These are phyloP conservation scores for Glaucidium brasilianum DNA, from an alignment of 2,113 vertebrate genomes.

Conservation along the genomic window DNA sequence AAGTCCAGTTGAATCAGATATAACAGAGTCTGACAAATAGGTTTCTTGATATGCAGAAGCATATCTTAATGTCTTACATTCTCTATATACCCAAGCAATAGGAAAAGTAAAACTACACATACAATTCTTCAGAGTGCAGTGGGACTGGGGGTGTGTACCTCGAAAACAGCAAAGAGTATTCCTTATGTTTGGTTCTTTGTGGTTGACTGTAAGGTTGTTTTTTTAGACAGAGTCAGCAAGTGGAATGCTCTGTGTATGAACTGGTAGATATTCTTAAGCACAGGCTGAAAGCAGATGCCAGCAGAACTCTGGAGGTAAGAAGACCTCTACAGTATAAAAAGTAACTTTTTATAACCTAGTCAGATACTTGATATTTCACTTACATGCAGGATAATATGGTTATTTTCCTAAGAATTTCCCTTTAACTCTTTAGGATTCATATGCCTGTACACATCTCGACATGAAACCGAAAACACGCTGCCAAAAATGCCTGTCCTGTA, in stretches of 20 bases:
- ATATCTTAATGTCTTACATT: not conserved
- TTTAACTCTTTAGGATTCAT: constrained; percentile 69
- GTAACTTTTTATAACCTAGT: not conserved
- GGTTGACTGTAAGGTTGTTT: constrained; percentile 12
- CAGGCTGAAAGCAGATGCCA: constrained; percentile 68
- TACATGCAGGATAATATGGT: not conserved
- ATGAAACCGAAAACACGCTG: constrained; percentile 80
- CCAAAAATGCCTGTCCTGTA: constrained; percentile 78
- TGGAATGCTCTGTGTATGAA: constrained; percentile 74
- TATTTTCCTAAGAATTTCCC: not conserved
- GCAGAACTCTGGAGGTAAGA: constrained; percentile 69
- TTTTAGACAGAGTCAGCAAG: constrained; percentile 80
- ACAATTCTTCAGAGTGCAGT: not conserved
- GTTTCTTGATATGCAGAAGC: not conserved
- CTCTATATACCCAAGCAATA: not conserved
- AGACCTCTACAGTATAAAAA: not conserved
- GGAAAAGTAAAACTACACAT: not conserved
- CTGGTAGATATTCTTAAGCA: constrained; percentile 74
- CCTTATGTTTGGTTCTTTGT: not conserved
- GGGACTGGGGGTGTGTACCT: not conserved
- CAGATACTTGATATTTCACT: not conserved
- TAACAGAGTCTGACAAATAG: not conserved
- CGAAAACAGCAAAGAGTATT: not conserved
- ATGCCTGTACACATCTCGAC: constrained; percentile 73
- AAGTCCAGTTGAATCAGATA: not conserved